Evolutionary conservation across 2,797 vertebrate species (phyloP).

Genomic region (Denticeps clupeoides): DNA sequence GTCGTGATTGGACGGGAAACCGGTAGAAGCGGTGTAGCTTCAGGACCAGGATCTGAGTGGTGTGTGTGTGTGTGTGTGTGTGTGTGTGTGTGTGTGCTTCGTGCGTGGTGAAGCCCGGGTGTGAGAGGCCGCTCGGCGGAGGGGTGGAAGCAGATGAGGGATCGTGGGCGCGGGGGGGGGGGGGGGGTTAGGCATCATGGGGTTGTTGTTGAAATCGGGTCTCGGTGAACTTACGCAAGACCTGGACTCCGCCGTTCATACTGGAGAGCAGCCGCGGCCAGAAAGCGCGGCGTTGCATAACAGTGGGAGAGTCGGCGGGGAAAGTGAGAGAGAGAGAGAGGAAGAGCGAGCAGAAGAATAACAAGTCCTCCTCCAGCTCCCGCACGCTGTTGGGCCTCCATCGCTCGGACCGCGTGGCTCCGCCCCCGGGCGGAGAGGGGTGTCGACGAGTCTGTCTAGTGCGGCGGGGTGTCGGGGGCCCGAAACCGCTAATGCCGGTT

Average conservation of each 20-base stretch:
- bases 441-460: no score
- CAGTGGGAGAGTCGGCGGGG: slow-evolving; percentile 16
- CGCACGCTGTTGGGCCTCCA: slow-evolving; percentile 45
- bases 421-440: no score
- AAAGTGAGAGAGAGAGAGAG: slow-evolving; percentile 11
- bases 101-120: slow-evolving; percentile 1
- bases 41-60: slow-evolving; percentile 4
- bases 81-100: slow-evolving; percentile 8
- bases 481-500: no score
- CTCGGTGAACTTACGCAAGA: slow-evolving; percentile 55
- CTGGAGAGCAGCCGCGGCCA: slow-evolving; percentile 37
- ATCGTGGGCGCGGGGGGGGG: slow-evolving; percentile 7
- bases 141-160: background rate
- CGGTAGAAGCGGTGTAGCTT: background rate
- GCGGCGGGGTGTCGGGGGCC: no score
- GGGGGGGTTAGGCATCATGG: slow-evolving; percentile 25
- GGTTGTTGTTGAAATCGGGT: slow-evolving; percentile 42
- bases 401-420: no score
- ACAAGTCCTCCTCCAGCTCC: slow-evolving; percentile 37
- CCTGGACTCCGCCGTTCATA: slow-evolving; percentile 45
- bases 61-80: background rate
- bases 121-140: slow-evolving; percentile 2
- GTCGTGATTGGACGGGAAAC: slow-evolving; percentile 19
- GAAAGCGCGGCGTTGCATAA: slow-evolving; percentile 49
- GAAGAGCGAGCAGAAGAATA: slow-evolving; percentile 39